Evolutionary conservation across 2,888 invertebrate genomes (phyloP), one percentile per base, ranked within the genome.

Genomic region (Erynnis tages): DNA sequence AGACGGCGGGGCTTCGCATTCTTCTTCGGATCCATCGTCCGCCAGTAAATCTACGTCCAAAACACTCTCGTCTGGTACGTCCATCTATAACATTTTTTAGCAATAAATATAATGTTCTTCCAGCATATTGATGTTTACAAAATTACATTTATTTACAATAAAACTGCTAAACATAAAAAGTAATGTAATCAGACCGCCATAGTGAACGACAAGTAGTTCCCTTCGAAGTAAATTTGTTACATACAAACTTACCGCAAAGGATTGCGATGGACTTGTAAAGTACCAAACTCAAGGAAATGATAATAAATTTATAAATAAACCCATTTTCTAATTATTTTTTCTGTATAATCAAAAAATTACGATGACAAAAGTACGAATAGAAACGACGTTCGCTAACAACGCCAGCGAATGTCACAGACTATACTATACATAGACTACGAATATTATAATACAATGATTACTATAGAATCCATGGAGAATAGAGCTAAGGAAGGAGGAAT

Each of bases 21-120:
- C 94, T 55, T 94, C 92, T 70, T 94, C 94, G 32, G 94, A 94
- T 59, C 92, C 93, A 73, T 94, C 94, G 61, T 93, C 93, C 65
- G 93, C 93, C 67, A 94, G 91, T 68, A 94, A 90, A 81, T 94
- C 94, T 90, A 94, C 93, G 76, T 94, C 93, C 77, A 91, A 76
- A 59, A 86, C 83, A 64, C 74, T 82, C 61, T 90, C 91, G 66
- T 90, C 91, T 61, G 79, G 74, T 65, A 82, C 82, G 80, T 89
- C 89, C 89, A 90, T 89, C 89, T 89, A 79, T 61, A 82, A 79
- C 53, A 63, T 45, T 45, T 37, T 48, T 38, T 30, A 21, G 3
- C 3, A 21, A 21, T 21, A 21, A 21, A 21, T 21, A 21, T 4
- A 21, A n/a, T n/a, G n/a, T n/a, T n/a, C n/a, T n/a, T n/a, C n/a